Percentiles rank a stretch among this genome's conserved stretches.
These are phyloP conservation scores for Onychomys torridus DNA, from an alignment of 2,797 vertebrate species.

Conservation along the genomic window DNA sequence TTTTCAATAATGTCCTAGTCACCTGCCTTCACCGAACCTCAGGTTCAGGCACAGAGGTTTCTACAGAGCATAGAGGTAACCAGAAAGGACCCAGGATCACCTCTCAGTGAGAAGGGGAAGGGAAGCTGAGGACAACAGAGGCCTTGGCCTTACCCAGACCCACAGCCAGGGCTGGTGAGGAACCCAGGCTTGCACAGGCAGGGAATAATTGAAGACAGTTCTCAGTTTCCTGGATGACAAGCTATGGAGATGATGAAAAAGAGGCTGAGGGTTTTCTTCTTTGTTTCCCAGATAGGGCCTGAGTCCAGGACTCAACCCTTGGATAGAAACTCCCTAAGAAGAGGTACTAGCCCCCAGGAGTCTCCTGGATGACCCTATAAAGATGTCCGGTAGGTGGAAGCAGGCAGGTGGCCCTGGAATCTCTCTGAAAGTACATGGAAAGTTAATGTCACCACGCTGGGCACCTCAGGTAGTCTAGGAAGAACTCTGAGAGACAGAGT, in stretches of 20 bases:
- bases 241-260: neutral
- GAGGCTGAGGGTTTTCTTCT: neutral
- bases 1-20: rapidly evolving
- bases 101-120: neutral
- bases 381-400: neutral
- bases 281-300: neutral
- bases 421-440: rapidly evolving
- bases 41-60: rapidly evolving
- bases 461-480: neutral
- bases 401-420: neutral
- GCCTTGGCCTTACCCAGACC: neutral
- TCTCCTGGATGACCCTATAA: neutral
- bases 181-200: rapidly evolving
- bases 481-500: neutral
- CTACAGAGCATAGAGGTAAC: neutral
- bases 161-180: neutral
- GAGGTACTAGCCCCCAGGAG: neutral
- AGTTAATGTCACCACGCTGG: rapidly evolving
- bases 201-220: rapidly evolving
- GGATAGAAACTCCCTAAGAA: neutral
- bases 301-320: rapidly evolving
- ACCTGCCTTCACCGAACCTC: neutral
- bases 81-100: neutral
- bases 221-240: neutral
- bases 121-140: neutral